Base-by-base conservation (phyloP, 2,888 invertebrate genomes). In the Periphyllus acericola region DNA sequence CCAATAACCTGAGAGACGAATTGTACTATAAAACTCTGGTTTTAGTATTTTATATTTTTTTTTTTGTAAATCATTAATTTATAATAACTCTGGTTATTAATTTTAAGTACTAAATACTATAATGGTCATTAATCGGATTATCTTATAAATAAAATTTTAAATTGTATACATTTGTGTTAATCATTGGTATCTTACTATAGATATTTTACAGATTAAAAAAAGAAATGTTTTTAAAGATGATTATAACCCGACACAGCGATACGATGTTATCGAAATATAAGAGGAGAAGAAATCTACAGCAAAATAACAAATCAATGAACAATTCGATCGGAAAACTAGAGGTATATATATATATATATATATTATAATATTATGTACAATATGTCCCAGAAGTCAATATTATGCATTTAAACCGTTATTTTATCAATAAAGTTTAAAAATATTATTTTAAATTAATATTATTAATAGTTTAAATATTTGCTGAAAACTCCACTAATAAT, bases 131-230 rank as follows among this genome's bases (percentile, higher is more conserved):
- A 14, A 14, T 46, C 14, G 46, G 46, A 46, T 46, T 14, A 46
- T 14, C 14, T 46, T 46, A 14, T 46, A 14, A 46, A 14, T 46
- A 46, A 14, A 9, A n/a, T 40, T 75, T 25, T 8, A 40, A 40
- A n/a, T n/a, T 9, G n/a, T n/a, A 21, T 11, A 3, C 4, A n/a
- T 0, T 11, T 29, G 11, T 60, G 5, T 36, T 36, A 25, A 25
- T n/a, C 9, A 40, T 6, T 75, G 29, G 8, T 1, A 32, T 21
- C 14, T 11, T n/a, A 8, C 0, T 4, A n/a, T 46, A 46, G n/a
- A n/a, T 66, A n/a, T 66, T 80, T 36, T 80, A 1, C 17, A 80
- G 79, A n/a, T 80, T 66, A 36, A 80, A 21, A 32, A 52, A 55
- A 29, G 11, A 32, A 52, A 21, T 55, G 2, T 21, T 19, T 14